Percentiles rank a stretch among this genome's conserved stretches.
phyloP scores from a whole-genome alignment of 2,888 invertebrate genomes.

The Micropterix aruncella region DNA sequence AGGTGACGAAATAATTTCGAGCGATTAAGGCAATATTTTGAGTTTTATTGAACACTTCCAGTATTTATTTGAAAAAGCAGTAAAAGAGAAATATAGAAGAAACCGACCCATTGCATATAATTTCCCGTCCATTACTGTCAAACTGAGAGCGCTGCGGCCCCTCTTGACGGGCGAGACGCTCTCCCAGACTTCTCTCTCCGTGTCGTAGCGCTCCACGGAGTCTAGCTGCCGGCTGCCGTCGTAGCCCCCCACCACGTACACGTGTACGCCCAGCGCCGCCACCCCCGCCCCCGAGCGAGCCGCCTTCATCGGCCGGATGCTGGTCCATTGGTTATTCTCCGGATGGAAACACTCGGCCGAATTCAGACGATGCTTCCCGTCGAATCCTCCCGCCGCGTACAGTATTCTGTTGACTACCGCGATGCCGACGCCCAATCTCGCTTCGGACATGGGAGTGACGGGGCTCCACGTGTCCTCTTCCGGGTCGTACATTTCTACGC shows the following conservation, averaged over 20 bases:
- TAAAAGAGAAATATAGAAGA: not conserved
- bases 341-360: slow-evolving; percentile 89
- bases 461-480: slow-evolving; percentile 70
- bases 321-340: slow-evolving; percentile 80
- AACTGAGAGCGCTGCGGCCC: slow-evolving; percentile 77
- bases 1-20: slow-evolving; percentile 3
- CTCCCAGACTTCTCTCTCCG: slow-evolving; percentile 71
- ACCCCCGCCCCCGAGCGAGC: slow-evolving; percentile 79
- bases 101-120: slow-evolving; percentile 74
- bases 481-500: slow-evolving; percentile 87
- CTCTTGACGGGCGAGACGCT: slow-evolving; percentile 59
- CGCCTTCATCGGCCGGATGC: slow-evolving; percentile 62
- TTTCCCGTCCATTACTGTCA: slow-evolving; percentile 74
- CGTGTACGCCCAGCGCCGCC: slow-evolving; percentile 68
- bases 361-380: slow-evolving; percentile 61
- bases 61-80: slow-evolving; percentile 2
- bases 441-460: slow-evolving; percentile 60
- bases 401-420: slow-evolving; percentile 64
- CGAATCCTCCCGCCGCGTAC: slow-evolving; percentile 82
- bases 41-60: too few species aligned
- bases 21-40: slow-evolving; percentile 4
- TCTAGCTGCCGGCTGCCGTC: slow-evolving; percentile 71
- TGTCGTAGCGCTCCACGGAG: slow-evolving; percentile 76
- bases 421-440: slow-evolving; percentile 69
- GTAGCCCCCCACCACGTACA: slow-evolving; percentile 93